These are phyloP conservation scores for Paradoxurus hermaphroditus DNA, from an alignment of 2,113 vertebrate genomes.

Conservation along the genomic window DNA sequence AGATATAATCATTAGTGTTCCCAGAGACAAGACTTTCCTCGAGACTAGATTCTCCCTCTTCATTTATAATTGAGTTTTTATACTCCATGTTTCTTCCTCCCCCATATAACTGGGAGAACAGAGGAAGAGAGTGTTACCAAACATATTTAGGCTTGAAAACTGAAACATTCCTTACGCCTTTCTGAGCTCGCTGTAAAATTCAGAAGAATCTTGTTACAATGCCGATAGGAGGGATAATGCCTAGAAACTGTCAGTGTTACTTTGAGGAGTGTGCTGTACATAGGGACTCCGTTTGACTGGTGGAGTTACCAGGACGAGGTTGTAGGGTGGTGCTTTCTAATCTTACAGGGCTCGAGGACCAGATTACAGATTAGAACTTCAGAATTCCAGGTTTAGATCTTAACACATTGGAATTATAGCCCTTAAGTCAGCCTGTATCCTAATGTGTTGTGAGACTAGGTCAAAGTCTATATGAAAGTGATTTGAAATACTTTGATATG, in stretches of 20 bases:
- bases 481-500: not conserved
- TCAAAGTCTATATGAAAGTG: not conserved
- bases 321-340: not conserved
- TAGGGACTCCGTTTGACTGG: not conserved
- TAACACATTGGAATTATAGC: not conserved
- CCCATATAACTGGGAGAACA: not conserved
- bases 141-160: not conserved
- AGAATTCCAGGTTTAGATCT: not conserved
- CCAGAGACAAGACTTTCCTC: constrained; percentile 29
- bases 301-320: not conserved
- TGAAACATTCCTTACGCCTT: not conserved
- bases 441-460: not conserved
- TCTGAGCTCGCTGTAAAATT: not conserved
- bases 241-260: not conserved
- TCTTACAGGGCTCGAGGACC: not conserved
- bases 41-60: constrained; percentile 22
- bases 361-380: not conserved
- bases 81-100: not conserved
- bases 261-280: rapidly evolving
- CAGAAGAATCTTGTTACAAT: not conserved
- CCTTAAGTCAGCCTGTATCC: not conserved
- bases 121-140: not conserved
- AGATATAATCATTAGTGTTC: constrained; percentile 50
- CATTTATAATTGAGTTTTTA: constrained; percentile 27
- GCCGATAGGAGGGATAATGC: not conserved